Evolutionary conservation across 1,140 invertebrate genomes (phyloP).

Genomic region (Ditylenchus dipsaci): DNA sequence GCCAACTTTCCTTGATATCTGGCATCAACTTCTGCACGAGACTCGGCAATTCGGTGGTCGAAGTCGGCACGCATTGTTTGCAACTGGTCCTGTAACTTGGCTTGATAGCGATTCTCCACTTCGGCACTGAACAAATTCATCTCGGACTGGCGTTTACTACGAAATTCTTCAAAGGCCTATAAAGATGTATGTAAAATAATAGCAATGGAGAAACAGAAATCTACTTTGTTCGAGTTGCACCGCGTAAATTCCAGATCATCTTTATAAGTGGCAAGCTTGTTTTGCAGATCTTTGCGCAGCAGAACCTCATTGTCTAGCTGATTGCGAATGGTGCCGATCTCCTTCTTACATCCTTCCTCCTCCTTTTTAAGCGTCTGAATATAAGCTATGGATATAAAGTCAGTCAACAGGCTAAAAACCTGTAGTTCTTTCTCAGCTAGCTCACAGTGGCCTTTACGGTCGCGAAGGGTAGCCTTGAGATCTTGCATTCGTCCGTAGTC

Average conservation of each 20-base stretch:
- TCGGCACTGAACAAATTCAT: constrained; percentile 76
- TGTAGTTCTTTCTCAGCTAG: not conserved
- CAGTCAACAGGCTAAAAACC: not conserved
- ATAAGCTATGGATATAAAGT: not conserved
- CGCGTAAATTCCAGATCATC: constrained; percentile 87
- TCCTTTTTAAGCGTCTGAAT: constrained; percentile 69
- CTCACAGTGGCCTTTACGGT: not conserved
- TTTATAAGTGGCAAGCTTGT: constrained; percentile 78
- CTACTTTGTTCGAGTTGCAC: constrained; percentile 56
- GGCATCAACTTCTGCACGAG: constrained; percentile 25
- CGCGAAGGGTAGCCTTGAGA: not conserved
- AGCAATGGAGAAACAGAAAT: not conserved
- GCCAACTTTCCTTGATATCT: not conserved
- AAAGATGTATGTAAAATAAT: constrained; percentile 5
- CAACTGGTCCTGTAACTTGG: constrained; percentile 80
- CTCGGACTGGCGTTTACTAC: constrained; percentile 70
- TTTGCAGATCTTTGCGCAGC: constrained; percentile 83
- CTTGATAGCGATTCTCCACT: constrained; percentile 84
- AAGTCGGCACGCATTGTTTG: constrained; percentile 85
- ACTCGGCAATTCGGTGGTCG: constrained; percentile 71
- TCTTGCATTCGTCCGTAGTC: no score
- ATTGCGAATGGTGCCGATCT: constrained; percentile 72
- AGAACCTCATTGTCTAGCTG: constrained; percentile 85
- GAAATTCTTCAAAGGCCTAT: constrained; percentile 82
- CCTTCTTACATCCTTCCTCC: not conserved